These are phyloP conservation scores for Trachops cirrhosus DNA, from an alignment of 2,797 vertebrate species.

Conservation along the genomic window DNA sequence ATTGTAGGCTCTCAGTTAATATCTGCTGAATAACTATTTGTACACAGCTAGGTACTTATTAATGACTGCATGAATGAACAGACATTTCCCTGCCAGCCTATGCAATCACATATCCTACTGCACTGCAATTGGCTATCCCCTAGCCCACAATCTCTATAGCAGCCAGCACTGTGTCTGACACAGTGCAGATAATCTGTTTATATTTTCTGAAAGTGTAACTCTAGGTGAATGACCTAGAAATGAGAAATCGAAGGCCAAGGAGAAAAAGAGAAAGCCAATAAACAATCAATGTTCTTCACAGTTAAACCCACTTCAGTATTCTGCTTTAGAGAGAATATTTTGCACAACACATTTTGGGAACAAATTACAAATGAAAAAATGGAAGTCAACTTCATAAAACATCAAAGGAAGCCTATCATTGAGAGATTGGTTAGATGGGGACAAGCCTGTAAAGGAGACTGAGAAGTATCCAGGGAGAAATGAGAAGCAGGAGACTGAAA, in stretches of 20 bases:
- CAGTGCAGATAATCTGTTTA: background rate
- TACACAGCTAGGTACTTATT: background rate
- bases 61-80: background rate
- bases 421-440: background rate
- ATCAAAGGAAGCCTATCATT: background rate
- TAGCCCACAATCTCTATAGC: background rate
- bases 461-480: background rate
- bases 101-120: background rate
- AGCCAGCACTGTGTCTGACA: background rate
- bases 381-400: background rate
- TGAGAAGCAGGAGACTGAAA: background rate
- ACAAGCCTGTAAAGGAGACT: background rate
- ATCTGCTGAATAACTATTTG: background rate
- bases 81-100: background rate
- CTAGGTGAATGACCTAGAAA: background rate
- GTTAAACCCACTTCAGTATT: background rate
- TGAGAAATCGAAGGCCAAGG: background rate
- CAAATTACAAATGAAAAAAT: background rate
- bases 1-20: background rate
- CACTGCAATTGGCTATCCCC: background rate
- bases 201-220: constrained; percentile 20
- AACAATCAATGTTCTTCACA: background rate
- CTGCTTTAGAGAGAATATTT: background rate
- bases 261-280: background rate
- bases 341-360: background rate